Base-by-base conservation (phyloP, 30 jellyfish, hydroid and myxozoan genomes). In the Sanderia malayensis region DNA sequence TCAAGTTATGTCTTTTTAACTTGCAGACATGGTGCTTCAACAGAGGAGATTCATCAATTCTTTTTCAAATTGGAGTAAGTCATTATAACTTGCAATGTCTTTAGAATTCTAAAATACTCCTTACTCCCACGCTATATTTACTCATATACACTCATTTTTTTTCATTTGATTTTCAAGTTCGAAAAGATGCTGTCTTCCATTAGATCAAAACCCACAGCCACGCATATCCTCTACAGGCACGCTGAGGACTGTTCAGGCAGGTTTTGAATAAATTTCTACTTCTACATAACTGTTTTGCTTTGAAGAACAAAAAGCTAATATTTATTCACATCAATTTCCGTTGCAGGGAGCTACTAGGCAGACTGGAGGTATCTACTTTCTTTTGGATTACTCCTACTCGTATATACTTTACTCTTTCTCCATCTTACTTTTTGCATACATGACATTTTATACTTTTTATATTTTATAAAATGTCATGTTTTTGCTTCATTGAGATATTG, bases 51-150 rank as follows among this genome's bases (percentile, higher is more conserved):
- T 60, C 84, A 80, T 66, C 31, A 58, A 37, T 68, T 37, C 74
- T 80, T 80, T 61, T 37, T 80, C 25, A 58, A 58, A 46, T 55
- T 80, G 31, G 83, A 80, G 93, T 80, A 67, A 67, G 85, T 46
- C 0, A 22, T 18, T 70, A 0, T 46, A n/a, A n/a, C 45, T 17
- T 27, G n/a, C 4, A 32, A 63, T 26, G 26, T 41, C 11, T 41
- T 6, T 15, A 41, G 55, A 6, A 15, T 41, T 41, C 15, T 15
- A 41, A 6, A 8, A 41, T 41, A 6, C 11, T 15, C 15, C 8
- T 15, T 15, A 41, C 11, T 49, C 64, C 32, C 23, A 6, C 59
- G 37, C 59, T 66, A 25, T 33, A 19, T 66, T 1, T 34, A 31
- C 64, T 15, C 23, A 49, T 24, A 49, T 24, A 49, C 15, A 6